These are phyloP conservation scores for Artibeus jamaicensis DNA, from an alignment of 2,797 vertebrate genomes.

Conservation along the genomic window DNA sequence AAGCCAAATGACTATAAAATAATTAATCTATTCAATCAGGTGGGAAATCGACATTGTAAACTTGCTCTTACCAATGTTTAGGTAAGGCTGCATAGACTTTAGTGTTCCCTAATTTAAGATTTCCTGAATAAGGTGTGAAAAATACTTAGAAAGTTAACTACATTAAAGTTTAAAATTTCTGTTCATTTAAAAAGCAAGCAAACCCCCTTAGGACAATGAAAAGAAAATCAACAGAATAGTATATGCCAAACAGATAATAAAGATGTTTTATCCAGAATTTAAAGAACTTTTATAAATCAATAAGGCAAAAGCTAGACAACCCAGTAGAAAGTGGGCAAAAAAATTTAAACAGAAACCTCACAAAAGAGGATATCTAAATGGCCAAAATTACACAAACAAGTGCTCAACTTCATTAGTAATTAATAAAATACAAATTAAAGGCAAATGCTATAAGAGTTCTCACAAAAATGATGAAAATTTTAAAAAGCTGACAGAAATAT, in stretches of 20 bases:
- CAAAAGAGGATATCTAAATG: background rate
- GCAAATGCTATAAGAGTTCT: background rate
- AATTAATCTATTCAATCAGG: background rate
- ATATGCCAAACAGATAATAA: background rate
- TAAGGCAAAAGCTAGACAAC: background rate
- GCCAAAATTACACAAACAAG: background rate
- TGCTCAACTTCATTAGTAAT: background rate
- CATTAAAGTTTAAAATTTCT: background rate
- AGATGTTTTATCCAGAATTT: background rate
- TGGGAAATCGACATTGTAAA: background rate
- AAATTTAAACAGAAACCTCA: background rate
- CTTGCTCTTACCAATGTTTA: background rate
- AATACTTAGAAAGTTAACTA: background rate
- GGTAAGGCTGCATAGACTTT: background rate
- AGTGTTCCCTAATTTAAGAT: background rate
- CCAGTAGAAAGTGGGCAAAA: background rate
- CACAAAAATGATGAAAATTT: background rate
- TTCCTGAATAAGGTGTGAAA: background rate
- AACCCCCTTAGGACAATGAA: background rate
- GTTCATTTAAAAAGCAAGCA: background rate
- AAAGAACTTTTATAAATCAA: background rate
- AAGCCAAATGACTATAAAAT: background rate
- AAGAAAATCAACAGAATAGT: background rate
- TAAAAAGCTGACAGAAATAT: background rate
- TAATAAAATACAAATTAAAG: constrained; percentile 36